Evolutionary conservation across 2,797 vertebrate species (phyloP), one percentile per base, ranked within the genome.

Genomic region (Darevskia nairensis): DNA sequence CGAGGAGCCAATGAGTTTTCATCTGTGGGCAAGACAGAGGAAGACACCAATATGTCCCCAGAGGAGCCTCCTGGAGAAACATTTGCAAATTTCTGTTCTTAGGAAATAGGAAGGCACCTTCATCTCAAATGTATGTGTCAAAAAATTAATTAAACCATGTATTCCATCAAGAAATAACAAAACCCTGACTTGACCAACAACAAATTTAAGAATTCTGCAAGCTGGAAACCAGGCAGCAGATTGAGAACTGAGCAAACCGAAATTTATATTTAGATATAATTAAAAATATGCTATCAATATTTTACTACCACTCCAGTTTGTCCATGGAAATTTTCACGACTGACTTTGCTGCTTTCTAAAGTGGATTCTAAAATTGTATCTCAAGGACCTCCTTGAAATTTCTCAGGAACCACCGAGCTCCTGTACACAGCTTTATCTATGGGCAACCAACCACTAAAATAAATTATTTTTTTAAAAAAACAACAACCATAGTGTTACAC

Each of bases 401-500:
- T 74, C 75, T 8, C 50, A 75, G 83, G 90, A 4, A 66, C n/a
- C n/a, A 55, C 0, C 44, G 84, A 75, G 19, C 25, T 91, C 85
- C 46, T 0, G 61, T 74, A 69, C 77, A n/a, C 61, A 88, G 59
- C n/a, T 64, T 2, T 0, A 0, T 83, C 82, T 11, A 8, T 8
- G 15, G 46, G 17, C 78, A 19, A 76, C 46, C 46, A 75, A 75
- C 50, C 39, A 77, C 5, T 84, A 66, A 72, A 5, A 4, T 0
- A 23, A 75, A 39, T 11, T 72, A 46, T 46, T 55, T 55, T 50
- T 50, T 15, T 35, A 3, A 1, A 55, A 55, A 55, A 44, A 44
- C 35, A 29, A 88, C 35, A 68, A 88, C 78, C 50, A 1, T 23
- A 6, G 4, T 78, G 21, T 85, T 89, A 35, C 87, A 19, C n/a